Base-by-base conservation (phyloP, 1,140 invertebrate species). In the Oncopodura yosiiana region DNA sequence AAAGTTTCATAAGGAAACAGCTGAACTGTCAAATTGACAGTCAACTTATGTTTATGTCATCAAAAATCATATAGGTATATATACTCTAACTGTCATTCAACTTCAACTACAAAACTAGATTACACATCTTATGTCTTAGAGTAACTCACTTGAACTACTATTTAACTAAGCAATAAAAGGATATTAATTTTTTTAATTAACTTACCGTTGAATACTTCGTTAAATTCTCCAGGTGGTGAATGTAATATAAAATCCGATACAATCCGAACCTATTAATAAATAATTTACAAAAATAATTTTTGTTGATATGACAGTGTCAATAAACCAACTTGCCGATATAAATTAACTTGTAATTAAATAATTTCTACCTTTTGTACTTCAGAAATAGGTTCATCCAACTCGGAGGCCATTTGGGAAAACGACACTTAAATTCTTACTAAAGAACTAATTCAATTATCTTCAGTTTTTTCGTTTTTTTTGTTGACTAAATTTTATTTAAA, bases 171-270 rank as follows among this genome's bases (percentile, higher is more conserved):
- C 21, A 39, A 24, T 18, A 21, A 34, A 1, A 26, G 16, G 18
- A 19, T 8, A 9, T 24, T 23, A 6, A 26, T 9, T 44, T 16
- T 6, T 6, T 45, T 3, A 9, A 49, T n/a, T 23, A 23, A 48
- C 69, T 70, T 70, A 80, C 79, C 80, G 77, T 97, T 98, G 71
- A 99, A 98, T 50, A 99, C 95, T 80, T 99, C 95, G 74, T 98
- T 98, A 69, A 99, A 99, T 78, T 99, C 95, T 60, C 95, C 95
- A 49, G 95, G 95, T 24, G 95, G 95, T 42, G 94, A 94, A 76
- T 97, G 93, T 19, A 95, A 73, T 69, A 99, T 94, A 76, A 99
- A 98, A 81, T 95, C 85, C 57, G 93, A 93, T 56, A 92, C 91
- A 76, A 98, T 95, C 74, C 85, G 82, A 68, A 94, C 84, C 78